phyloP scores from a whole-genome alignment of 2,113 vertebrate species.

The Eptatretus burgeri region DNA sequence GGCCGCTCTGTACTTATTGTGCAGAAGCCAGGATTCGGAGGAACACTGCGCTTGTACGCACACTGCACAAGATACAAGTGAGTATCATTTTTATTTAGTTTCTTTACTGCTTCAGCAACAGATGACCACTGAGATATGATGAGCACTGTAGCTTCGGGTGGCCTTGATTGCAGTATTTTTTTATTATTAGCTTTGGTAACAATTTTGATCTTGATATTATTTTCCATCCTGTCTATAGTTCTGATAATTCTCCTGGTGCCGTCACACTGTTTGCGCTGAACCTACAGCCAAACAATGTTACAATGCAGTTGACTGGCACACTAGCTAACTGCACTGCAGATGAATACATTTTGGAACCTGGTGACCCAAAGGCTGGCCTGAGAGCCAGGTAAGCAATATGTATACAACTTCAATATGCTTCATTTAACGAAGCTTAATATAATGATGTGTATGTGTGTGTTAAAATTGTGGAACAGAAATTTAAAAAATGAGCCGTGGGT shows the following conservation, averaged over 20 bases:
- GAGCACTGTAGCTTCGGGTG: no score
- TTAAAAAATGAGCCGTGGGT: no score
- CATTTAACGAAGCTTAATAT: no score
- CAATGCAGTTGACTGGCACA: not conserved
- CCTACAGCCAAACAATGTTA: not conserved
- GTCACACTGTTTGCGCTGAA: slow-evolving; percentile 4
- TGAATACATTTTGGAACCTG: not conserved
- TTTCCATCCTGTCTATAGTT: not conserved
- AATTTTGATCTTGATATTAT: no score
- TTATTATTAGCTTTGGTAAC: no score
- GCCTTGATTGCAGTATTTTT: no score
- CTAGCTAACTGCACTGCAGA: not conserved
- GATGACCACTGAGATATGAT: not conserved
- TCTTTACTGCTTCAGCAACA: not conserved
- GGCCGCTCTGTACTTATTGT: slow-evolving; percentile 33
- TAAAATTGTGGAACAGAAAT: no score
- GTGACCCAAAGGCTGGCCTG: not conserved
- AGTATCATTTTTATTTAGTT: not conserved
- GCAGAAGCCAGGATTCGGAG: not conserved
- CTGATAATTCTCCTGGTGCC: not conserved
- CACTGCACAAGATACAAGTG: not conserved
- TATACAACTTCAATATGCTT: no score
- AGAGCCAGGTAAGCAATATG: not conserved
- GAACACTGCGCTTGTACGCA: not conserved
- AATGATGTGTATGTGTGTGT: no score